Base-by-base conservation (phyloP, 1,140 invertebrate species). In the Diabrotica undecimpunctata region DNA sequence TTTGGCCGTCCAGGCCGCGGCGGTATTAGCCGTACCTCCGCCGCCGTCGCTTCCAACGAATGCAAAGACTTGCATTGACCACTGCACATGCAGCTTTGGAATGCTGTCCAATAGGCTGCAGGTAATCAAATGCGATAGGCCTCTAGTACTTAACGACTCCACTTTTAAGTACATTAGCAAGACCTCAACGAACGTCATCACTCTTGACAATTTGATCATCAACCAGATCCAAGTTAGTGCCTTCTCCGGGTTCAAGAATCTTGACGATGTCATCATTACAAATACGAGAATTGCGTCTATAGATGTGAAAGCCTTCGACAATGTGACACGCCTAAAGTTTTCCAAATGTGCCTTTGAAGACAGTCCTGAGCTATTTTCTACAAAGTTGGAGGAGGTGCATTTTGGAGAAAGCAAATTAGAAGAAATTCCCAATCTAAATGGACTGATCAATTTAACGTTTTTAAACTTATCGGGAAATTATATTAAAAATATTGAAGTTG, bases 381-480 rank as follows among this genome's bases (percentile, higher is more conserved):
- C 69, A 61, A 60, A 67, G 7, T 53, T 77, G 3, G 67, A 73
- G 58, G 71, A 76, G 67, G 38, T 78, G 2, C 68, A 75, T 38
- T 71, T 76, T 35, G 69, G 71, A n/a, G 69, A 70, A 52, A 73
- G 73, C 55, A 61, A 66, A n/a, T 59, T 78, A 39, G 69, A 68
- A n/a, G 57, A 66, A 41, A 70, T 77, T 10, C 68, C 67, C 8
- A 64, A 60, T 0, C 66, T 78, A 52, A 64, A 68, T 51, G 59
- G 71, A 8, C 37, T 77, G n/a, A 64, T 67, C 11, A 55, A 61
- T 8, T 56, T 78, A 25, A 69, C 51, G 0, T 70, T 71, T 46
- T 41, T 78, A 7, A 75, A 74, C 58, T 64, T 79, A 9, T 65
- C 69, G 35, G 68, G 73, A 8, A 79, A 79, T 62, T 63, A 64